phyloP scores from a whole-genome alignment of 2,888 invertebrate genomes.

The Ochropacha duplaris region DNA sequence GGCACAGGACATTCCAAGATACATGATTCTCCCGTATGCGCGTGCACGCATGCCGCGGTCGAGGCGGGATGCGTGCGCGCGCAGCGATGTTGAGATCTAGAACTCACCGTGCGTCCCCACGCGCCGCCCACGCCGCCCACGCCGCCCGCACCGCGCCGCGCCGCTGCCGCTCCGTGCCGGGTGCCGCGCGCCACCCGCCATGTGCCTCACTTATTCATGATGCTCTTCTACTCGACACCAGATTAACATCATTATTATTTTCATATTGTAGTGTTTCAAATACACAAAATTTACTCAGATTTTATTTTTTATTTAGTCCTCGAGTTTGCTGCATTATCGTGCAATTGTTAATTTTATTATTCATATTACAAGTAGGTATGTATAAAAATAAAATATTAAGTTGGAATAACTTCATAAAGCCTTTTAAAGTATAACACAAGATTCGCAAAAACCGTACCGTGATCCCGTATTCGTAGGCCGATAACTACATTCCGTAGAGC shows the following conservation, averaged over 20 bases:
- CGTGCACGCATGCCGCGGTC: conserved; percentile 61
- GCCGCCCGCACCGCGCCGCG: conserved; percentile 31
- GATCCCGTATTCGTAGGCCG: background rate
- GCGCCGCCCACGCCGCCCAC: conserved; percentile 31
- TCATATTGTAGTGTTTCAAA: background rate
- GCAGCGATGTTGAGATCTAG: conserved; percentile 84
- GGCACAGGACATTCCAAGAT: conserved; percentile 85
- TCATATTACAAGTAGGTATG: no score
- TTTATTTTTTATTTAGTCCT: background rate
- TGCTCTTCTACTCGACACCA: conserved; percentile 60
- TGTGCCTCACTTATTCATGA: conserved; percentile 42
- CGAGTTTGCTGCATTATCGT: no score
- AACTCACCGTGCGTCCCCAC: conserved; percentile 72
- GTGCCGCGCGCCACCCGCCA: conserved; percentile 28
- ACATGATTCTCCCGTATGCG: conserved; percentile 83
- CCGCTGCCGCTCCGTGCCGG: conserved; percentile 26
- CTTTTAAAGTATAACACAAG: background rate
- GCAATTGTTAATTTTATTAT: no score
- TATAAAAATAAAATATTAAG: background rate
- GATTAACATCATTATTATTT: conserved; percentile 39
- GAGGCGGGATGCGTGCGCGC: conserved; percentile 63
- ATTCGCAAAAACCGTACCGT: background rate
- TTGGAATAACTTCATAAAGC: background rate
- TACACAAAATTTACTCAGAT: background rate
- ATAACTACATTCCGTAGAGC: conserved; percentile 1